phyloP scores from a whole-genome alignment of 2,113 vertebrate species.

The Beaufortia kweichowensis region DNA sequence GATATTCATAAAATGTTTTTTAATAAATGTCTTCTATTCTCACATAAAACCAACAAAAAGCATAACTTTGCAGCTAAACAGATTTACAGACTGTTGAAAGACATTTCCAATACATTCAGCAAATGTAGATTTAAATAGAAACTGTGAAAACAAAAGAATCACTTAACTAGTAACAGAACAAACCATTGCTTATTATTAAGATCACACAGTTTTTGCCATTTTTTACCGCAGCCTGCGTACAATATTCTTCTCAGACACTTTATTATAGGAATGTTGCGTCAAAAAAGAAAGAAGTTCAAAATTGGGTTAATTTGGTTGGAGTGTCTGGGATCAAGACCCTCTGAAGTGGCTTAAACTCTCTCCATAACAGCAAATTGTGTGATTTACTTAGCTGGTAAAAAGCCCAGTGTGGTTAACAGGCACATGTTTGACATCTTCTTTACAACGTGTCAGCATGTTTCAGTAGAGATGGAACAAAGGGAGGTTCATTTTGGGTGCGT shows the following conservation, averaged over 20 bases:
- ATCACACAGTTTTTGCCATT: not conserved
- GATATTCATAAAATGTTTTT: too few relatives aligned
- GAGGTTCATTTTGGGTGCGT: slow-evolving; percentile 18
- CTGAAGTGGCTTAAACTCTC: slow-evolving; percentile 24
- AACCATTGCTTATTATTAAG: too few relatives aligned
- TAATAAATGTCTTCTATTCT: too few relatives aligned
- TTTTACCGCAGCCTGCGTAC: not conserved
- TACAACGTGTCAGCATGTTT: slow-evolving; percentile 32
- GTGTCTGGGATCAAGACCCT: slow-evolving; percentile 3
- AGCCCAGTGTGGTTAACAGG: slow-evolving; percentile 25
- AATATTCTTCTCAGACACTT: slow-evolving; percentile 22
- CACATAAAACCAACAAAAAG: too few relatives aligned
- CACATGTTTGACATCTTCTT: slow-evolving; percentile 15
- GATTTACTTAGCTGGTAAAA: slow-evolving; percentile 37
- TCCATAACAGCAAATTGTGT: slow-evolving; percentile 11
- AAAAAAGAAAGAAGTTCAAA: not conserved
- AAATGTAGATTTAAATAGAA: too few relatives aligned
- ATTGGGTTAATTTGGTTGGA: slow-evolving; percentile 19
- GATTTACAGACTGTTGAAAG: too few relatives aligned
- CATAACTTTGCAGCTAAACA: too few relatives aligned
- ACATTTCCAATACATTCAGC: too few relatives aligned
- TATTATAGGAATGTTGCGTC: slow-evolving; percentile 17
- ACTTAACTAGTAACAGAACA: too few relatives aligned
- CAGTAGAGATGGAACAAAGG: slow-evolving; percentile 35
- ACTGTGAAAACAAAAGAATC: too few relatives aligned